phyloP scores from a whole-genome alignment of 2,888 invertebrate species.

The Chydorus sphaericus region DNA sequence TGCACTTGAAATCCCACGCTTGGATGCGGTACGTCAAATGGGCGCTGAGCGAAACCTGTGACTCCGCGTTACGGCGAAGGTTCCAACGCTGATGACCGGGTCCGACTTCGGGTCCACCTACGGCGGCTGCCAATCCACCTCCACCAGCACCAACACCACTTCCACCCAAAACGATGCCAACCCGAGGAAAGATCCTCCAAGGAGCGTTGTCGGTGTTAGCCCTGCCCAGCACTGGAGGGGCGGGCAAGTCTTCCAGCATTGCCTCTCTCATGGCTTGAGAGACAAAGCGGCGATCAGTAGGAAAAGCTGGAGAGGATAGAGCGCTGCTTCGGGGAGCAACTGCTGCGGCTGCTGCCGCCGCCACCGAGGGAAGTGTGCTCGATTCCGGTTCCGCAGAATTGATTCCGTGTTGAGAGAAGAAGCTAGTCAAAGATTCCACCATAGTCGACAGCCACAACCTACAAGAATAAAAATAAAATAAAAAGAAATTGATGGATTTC shows the following conservation, averaged over 20 bases:
- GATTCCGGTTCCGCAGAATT: not conserved
- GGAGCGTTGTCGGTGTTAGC: not conserved
- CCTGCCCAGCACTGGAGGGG: not conserved
- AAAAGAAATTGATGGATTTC: not conserved
- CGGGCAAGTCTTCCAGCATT: not conserved
- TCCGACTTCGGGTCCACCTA: not conserved
- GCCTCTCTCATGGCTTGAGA: not conserved
- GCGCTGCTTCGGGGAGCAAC: not conserved
- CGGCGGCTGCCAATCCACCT: not conserved
- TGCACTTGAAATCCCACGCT: constrained; percentile 58
- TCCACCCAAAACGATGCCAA: not conserved
- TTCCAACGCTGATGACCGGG: not conserved
- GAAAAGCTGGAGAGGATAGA: not conserved
- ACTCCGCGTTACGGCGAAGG: constrained; percentile 27
- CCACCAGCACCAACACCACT: not conserved
- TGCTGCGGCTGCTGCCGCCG: not conserved
- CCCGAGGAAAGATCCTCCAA: not conserved
- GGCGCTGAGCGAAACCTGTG: constrained; percentile 42
- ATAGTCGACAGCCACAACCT: constrained; percentile 28
- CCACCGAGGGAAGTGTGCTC: not conserved
- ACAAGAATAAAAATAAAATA: not conserved
- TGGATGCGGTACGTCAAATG: constrained; percentile 52
- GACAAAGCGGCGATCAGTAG: not conserved
- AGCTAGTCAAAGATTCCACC: constrained; percentile 34
- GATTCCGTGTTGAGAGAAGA: constrained; percentile 32